These are phyloP conservation scores for Gerosis bhagava DNA, from an alignment of 2,888 invertebrate species.

Conservation along the genomic window DNA sequence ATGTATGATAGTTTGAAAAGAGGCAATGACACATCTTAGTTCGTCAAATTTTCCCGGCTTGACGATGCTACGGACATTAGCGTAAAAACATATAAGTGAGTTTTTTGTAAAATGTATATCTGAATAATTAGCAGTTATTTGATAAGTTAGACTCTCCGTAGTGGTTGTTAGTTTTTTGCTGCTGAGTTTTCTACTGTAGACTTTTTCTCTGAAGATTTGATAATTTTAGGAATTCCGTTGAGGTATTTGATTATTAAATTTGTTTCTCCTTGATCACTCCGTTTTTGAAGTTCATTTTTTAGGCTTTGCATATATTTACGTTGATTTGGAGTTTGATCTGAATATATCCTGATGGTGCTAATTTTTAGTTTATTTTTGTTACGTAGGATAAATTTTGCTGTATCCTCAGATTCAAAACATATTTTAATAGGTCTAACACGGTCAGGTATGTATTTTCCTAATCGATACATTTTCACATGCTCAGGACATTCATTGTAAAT, in stretches of 20 bases:
- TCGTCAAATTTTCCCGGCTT: conserved; percentile 26
- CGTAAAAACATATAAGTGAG: conserved; percentile 25
- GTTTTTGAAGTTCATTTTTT: conserved; percentile 17
- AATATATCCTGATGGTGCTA: conserved; percentile 26
- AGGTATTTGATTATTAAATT: conserved; percentile 30
- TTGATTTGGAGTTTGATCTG: conserved; percentile 31
- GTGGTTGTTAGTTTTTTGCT: conserved; percentile 23
- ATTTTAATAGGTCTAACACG: too few relatives aligned
- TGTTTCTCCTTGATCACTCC: conserved; percentile 24
- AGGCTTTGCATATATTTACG: conserved; percentile 24
- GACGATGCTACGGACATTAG: conserved; percentile 25
- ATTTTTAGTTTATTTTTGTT: too few relatives aligned
- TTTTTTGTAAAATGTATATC: conserved; percentile 21
- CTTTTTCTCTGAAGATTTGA: conserved; percentile 9
- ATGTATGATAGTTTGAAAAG: conserved; percentile 21
- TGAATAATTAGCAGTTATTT: conserved; percentile 19
- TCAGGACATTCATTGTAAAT: too few relatives aligned
- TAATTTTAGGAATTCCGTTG: conserved; percentile 31
- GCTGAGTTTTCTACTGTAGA: too few relatives aligned
- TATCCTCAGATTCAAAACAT: too few relatives aligned
- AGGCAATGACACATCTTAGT: conserved; percentile 18
- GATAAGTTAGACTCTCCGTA: conserved; percentile 20
- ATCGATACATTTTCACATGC: too few relatives aligned
- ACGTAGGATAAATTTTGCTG: too few relatives aligned
- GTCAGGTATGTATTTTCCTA: too few relatives aligned